Evolutionary conservation across 2,797 vertebrate species (phyloP).

Genomic region (Botia almorhae): DNA sequence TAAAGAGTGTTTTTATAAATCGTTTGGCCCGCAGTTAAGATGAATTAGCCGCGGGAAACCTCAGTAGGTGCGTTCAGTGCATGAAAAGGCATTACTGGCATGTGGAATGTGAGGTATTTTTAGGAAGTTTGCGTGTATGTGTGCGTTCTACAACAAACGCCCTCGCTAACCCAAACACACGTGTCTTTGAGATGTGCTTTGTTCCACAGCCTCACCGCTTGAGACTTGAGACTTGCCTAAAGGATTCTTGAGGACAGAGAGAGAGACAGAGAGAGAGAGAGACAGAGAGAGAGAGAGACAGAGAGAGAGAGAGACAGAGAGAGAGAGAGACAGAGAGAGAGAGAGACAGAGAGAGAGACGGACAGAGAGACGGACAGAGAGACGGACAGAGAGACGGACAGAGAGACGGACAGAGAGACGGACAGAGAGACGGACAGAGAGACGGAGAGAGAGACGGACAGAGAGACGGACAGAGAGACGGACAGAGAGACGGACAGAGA

Average conservation of each 20-base stretch:
- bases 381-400: not conserved
- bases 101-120: conserved; percentile 62
- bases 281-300: not conserved
- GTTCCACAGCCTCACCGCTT: not conserved
- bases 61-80: conserved; percentile 59
- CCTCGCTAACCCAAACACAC: conserved; percentile 40
- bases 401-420: not conserved
- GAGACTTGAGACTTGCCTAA: not conserved
- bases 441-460: not conserved
- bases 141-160: conserved; percentile 16
- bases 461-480: not conserved
- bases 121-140: conserved; percentile 8
- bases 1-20: conserved; percentile 35
- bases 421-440: not conserved
- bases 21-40: conserved; percentile 59
- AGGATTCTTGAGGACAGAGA: not conserved
- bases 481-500: not conserved
- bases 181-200: not conserved
- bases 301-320: not conserved
- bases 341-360: not conserved
- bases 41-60: conserved; percentile 56
- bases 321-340: not conserved
- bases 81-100: conserved; percentile 7
- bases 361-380: not conserved
- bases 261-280: not conserved